These are phyloP conservation scores for Papilio protenor DNA, from an alignment of 2,888 invertebrate genomes.

Conservation along the genomic window DNA sequence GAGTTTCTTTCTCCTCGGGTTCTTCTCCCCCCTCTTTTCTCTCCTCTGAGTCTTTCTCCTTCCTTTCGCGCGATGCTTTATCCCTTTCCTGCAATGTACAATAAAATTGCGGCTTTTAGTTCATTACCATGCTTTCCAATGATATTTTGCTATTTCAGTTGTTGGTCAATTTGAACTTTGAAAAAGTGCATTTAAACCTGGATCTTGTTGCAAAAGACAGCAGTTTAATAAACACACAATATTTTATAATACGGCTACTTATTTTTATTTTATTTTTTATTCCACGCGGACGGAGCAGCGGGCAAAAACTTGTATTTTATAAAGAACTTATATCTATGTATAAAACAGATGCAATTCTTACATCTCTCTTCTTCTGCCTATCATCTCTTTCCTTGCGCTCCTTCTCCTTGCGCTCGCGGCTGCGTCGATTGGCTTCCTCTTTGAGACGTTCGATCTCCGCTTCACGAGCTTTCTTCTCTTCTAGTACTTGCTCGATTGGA, in stretches of 20 bases:
- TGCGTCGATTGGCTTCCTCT: conserved; percentile 62
- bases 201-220: too few species aligned
- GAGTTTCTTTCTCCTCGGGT: conserved; percentile 46
- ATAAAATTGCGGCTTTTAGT: not conserved
- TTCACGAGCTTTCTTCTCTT: conserved; percentile 71
- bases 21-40: conserved; percentile 46
- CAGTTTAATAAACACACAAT: too few species aligned
- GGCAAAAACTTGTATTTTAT: too few species aligned
- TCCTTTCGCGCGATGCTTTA: conserved; percentile 58
- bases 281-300: too few species aligned
- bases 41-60: conserved; percentile 49
- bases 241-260: too few species aligned
- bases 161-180: too few species aligned
- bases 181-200: too few species aligned
- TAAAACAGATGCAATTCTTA: conserved; percentile 44
- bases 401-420: conserved; percentile 61
- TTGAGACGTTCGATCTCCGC: conserved; percentile 64
- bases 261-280: too few species aligned
- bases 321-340: not conserved
- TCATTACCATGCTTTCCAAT: too few species aligned
- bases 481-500: conserved; percentile 75
- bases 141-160: too few species aligned
- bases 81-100: conserved; percentile 61
- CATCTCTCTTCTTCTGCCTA: conserved; percentile 74
- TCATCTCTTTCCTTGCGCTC: conserved; percentile 68